Conservation (phyloP, 2,888 invertebrate species). For the Trichacis sp. region DNA sequence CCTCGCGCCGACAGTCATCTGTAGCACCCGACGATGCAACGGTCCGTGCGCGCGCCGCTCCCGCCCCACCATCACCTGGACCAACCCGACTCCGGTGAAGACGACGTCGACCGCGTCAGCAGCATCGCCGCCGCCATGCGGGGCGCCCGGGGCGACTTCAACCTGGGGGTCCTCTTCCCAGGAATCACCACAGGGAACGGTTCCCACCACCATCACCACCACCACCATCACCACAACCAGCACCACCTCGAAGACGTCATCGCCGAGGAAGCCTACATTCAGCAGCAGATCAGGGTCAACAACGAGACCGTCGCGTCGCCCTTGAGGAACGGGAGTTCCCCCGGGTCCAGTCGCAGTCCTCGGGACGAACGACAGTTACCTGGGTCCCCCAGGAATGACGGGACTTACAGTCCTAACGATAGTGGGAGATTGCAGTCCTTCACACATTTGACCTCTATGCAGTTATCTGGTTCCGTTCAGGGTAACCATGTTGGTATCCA, state of each 20-base stretch:
- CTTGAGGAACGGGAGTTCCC: conserved; percentile 59
- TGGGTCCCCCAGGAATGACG: conserved; percentile 52
- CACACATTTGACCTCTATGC: conserved; percentile 65
- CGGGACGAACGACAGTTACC: conserved; percentile 45
- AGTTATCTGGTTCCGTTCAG: conserved; percentile 45
- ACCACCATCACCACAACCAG: conserved; percentile 45
- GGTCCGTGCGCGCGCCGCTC: conserved; percentile 62
- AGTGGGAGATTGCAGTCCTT: conserved; percentile 59
- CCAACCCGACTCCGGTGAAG: conserved; percentile 25
- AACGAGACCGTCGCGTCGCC: conserved; percentile 52
- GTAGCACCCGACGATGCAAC: conserved; percentile 65
- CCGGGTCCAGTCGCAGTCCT: conserved; percentile 62
- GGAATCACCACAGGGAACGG: conserved; percentile 36
- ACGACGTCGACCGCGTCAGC: conserved; percentile 52
- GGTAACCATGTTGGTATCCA: conserved; percentile 14
- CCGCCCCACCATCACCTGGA: conserved; percentile 48
- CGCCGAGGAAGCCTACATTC: conserved; percentile 57
- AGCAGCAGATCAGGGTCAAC: conserved; percentile 53
- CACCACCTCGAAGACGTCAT: conserved; percentile 56
- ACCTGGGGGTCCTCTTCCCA: conserved; percentile 53
- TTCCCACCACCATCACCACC: conserved; percentile 36
- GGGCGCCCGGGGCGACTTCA: conserved; percentile 51
- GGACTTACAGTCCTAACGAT: conserved; percentile 58
- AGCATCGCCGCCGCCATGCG: conserved; percentile 57
- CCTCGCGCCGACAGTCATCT: conserved; percentile 63